phyloP scores from a whole-genome alignment of 2,113 vertebrate genomes.

The Dinomys branickii region DNA sequence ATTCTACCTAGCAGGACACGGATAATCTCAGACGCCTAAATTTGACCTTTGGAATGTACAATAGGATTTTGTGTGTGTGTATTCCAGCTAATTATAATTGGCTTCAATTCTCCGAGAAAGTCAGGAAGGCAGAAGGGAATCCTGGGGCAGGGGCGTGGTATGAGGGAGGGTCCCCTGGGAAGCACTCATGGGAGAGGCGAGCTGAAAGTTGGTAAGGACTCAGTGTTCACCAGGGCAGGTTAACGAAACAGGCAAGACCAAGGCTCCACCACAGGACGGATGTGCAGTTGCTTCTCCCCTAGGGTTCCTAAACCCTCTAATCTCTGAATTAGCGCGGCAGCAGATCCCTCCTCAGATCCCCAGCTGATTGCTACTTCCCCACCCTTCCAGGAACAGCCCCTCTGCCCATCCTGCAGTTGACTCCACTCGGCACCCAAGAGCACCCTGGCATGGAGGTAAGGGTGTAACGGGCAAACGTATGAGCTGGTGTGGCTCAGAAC shows the following conservation, averaged over 20 bases:
- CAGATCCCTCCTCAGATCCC: background rate
- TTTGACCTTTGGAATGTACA: background rate
- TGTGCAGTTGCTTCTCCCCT: background rate
- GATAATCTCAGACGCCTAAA: background rate
- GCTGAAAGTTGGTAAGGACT: background rate
- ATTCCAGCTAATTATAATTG: background rate
- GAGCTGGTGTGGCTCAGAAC: background rate
- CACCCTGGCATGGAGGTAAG: background rate
- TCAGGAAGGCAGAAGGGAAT: background rate
- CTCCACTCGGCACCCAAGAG: background rate
- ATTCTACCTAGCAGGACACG: fast-evolving
- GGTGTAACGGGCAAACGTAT: background rate
- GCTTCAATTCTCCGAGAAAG: background rate
- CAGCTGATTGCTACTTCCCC: too few species aligned
- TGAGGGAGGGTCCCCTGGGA: background rate
- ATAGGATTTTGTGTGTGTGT: background rate
- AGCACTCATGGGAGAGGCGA: fast-evolving
- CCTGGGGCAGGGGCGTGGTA: fast-evolving
- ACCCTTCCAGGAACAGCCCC: background rate
- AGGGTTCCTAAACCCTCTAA: background rate
- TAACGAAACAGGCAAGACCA: fast-evolving
- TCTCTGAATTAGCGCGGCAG: fast-evolving
- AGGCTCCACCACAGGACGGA: fast-evolving
- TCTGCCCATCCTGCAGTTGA: background rate
- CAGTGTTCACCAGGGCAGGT: background rate